Conservation (phyloP, 2,113 vertebrate species). For the Cranoglanis bouderius region DNA sequence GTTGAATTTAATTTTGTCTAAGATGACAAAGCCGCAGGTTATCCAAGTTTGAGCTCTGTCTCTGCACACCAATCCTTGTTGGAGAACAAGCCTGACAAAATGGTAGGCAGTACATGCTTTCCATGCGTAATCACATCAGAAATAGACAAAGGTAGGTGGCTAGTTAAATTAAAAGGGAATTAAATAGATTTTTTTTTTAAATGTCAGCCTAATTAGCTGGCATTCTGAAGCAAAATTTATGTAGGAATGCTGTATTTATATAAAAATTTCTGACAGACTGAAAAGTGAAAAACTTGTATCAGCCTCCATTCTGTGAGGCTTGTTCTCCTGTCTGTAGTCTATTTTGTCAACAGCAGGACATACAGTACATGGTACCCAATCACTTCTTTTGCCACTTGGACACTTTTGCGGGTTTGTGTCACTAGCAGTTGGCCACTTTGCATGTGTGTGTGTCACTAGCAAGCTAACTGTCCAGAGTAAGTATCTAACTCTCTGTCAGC, state of each 20-base stretch:
- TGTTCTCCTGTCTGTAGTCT: not conserved
- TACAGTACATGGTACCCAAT: not conserved
- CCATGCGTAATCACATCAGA: not conserved
- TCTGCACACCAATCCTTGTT: conserved; percentile 4
- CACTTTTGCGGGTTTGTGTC: not conserved
- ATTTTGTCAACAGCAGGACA: not conserved
- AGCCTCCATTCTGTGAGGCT: not conserved
- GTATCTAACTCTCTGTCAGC: not conserved
- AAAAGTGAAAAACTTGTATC: not conserved
- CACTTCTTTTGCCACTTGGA: not conserved
- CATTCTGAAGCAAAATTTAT: not conserved
- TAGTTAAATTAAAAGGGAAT: not conserved
- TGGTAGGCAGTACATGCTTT: not conserved
- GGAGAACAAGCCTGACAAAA: not conserved
- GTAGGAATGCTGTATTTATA: not conserved
- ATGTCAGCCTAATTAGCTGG: not conserved
- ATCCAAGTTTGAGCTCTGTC: not conserved
- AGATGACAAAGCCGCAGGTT: not conserved
- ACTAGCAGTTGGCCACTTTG: not conserved
- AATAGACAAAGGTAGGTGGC: not conserved
- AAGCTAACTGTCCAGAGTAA: not conserved
- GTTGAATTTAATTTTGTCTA: not conserved
- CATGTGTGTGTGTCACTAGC: not conserved
- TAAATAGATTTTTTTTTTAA: not conserved
- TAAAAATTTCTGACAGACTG: not conserved